Evolutionary conservation across 92 coral and sea anemone species (phyloP).

Genomic region (Montipora capitata): DNA sequence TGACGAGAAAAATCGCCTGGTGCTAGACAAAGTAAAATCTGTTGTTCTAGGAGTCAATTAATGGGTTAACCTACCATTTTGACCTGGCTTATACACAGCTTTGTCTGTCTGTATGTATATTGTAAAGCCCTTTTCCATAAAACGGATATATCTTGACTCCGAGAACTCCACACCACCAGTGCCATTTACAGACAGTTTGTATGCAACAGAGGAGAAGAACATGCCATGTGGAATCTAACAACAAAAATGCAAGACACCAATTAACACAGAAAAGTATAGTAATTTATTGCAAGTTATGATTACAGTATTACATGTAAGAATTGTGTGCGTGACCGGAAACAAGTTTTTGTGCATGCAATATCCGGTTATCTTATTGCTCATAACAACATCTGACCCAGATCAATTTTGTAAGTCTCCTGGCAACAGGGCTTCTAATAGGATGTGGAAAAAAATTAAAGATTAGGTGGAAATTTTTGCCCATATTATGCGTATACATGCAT

Average conservation of each 20-base stretch:
- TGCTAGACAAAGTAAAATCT: not conserved
- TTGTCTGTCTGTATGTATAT: constrained; percentile 96
- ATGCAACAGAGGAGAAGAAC: constrained; percentile 19
- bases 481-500: no score
- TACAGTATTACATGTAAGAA: no score
- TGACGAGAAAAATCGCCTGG: no score
- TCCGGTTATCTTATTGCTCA: no score
- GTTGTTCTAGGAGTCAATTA: not conserved
- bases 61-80: constrained; percentile 70
- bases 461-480: no score
- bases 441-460: no score
- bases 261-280: not conserved
- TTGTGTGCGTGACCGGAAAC: no score
- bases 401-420: no score
- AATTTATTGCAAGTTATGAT: no score
- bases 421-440: no score
- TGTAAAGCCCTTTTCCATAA: constrained; percentile 87
- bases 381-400: no score
- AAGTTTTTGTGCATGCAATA: no score
- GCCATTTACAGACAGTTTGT: constrained; percentile 77
- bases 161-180: constrained; percentile 86
- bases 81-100: constrained; percentile 97
- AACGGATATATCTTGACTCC: constrained; percentile 62
- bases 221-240: constrained; percentile 82
- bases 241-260: not conserved